Conservation (phyloP, 2,888 invertebrate genomes). For the Catocala fraxini region DNA sequence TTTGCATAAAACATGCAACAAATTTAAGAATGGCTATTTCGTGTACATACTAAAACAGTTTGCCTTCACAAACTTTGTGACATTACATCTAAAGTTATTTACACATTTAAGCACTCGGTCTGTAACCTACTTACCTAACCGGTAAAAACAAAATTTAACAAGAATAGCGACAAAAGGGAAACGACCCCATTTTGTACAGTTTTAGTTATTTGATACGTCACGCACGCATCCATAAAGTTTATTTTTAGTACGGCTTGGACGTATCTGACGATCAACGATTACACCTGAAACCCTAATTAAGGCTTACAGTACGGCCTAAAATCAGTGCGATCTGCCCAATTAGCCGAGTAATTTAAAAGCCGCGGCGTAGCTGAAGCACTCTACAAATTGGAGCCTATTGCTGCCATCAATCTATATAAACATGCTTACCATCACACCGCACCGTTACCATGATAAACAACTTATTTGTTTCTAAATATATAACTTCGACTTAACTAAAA, state of each 20-base stretch:
- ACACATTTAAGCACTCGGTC: constrained; percentile 26
- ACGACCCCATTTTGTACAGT: constrained; percentile 76
- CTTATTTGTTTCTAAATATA: constrained; percentile 13
- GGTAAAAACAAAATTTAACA: constrained; percentile 71
- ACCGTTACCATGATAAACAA: constrained; percentile 46
- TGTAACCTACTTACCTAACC: constrained; percentile 60
- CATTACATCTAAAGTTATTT: constrained; percentile 32
- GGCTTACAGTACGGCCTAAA: constrained; percentile 65
- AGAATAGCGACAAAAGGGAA: constrained; percentile 80
- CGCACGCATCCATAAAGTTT: constrained; percentile 81
- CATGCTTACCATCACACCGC: constrained; percentile 50
- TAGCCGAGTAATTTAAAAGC: constrained; percentile 60
- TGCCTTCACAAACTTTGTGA: constrained; percentile 23
- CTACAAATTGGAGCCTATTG: constrained; percentile 64
- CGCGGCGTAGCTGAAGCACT: constrained; percentile 51
- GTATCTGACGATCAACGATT: constrained; percentile 79
- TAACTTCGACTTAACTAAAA: not conserved
- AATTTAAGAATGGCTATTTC: constrained; percentile 2
- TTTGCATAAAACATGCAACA: constrained; percentile 5
- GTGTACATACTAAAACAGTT: constrained; percentile 18
- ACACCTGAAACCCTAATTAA: constrained; percentile 76
- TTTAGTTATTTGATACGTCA: constrained; percentile 74
- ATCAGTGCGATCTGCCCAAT: constrained; percentile 72
- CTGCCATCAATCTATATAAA: constrained; percentile 63
- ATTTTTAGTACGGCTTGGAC: constrained; percentile 76